These are phyloP conservation scores for Trematomus bernacchii DNA, from an alignment of 2,797 vertebrate species.

Conservation along the genomic window DNA sequence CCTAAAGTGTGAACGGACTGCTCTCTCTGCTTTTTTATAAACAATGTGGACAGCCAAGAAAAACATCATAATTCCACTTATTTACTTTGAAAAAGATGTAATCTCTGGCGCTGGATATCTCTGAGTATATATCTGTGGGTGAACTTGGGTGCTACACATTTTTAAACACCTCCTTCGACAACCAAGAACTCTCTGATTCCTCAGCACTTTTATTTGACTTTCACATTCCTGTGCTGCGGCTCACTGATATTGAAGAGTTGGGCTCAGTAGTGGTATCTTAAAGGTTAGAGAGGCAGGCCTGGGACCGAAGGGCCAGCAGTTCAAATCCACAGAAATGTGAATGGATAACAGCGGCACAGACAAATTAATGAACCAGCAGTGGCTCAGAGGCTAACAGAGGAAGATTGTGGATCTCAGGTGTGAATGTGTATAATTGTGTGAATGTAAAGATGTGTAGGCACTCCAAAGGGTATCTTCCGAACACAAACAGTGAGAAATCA, in stretches of 20 bases:
- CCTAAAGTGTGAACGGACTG: conserved; percentile 83
- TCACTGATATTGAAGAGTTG: conserved; percentile 41
- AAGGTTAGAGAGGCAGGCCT: conserved; percentile 52
- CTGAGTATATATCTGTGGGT: conserved; percentile 66
- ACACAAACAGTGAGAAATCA: neutral
- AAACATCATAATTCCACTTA: conserved; percentile 83
- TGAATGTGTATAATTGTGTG: conserved; percentile 26
- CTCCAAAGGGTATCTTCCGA: neutral
- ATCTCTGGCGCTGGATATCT: conserved; percentile 78
- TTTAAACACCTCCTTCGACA: conserved; percentile 47
- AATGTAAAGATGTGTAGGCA: neutral
- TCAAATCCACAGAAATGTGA: conserved; percentile 24
- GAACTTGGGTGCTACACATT: conserved; percentile 54
- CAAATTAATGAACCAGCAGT: conserved; percentile 15
- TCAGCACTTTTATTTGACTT: conserved; percentile 74
- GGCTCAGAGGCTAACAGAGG: conserved; percentile 22
- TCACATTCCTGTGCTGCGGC: conserved; percentile 67
- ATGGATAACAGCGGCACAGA: conserved; percentile 47
- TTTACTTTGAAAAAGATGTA: conserved; percentile 83
- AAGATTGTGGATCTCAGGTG: conserved; percentile 12
- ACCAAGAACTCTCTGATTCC: conserved; percentile 45
- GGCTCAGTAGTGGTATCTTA: conserved; percentile 24
- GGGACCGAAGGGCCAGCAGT: conserved; percentile 22
- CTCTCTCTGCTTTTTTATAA: conserved; percentile 80
- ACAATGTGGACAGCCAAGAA: conserved; percentile 79